Conservation (phyloP, 1,140 invertebrate species). For the Tribolium madens region DNA sequence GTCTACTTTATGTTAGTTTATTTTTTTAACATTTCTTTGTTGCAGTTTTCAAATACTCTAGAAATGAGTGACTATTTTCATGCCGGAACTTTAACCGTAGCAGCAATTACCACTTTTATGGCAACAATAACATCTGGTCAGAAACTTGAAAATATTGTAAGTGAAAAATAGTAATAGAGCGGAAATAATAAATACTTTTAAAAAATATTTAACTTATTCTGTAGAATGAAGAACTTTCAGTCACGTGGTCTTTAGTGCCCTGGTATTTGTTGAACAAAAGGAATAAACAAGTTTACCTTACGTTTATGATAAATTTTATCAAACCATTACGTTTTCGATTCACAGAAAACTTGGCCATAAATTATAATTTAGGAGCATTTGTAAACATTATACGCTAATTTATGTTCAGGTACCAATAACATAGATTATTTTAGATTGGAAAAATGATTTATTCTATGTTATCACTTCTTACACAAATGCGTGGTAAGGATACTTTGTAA, state of each 20-base stretch:
- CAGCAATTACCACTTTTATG: not conserved
- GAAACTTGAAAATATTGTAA: not conserved
- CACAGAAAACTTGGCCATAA: not conserved
- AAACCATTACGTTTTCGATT: not conserved
- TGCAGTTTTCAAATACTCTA: not conserved
- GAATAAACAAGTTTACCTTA: not conserved
- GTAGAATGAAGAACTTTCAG: not conserved
- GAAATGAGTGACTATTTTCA: not conserved
- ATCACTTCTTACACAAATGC: not conserved
- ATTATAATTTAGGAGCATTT: not conserved
- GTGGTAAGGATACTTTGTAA: not conserved
- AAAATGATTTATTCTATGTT: not conserved
- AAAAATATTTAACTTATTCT: not conserved
- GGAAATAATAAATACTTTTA: not conserved
- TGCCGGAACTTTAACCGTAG: not conserved
- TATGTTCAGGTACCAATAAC: not conserved
- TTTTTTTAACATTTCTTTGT: not conserved
- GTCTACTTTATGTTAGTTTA: not conserved
- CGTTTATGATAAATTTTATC: not conserved
- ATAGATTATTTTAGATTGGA: not conserved
- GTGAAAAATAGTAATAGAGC: not conserved
- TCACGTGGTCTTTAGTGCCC: not conserved
- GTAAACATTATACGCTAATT: not conserved
- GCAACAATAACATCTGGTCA: not conserved
- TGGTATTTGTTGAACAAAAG: not conserved